phyloP scores from a whole-genome alignment of 1,140 invertebrate species.

The Orius laevigatus region DNA sequence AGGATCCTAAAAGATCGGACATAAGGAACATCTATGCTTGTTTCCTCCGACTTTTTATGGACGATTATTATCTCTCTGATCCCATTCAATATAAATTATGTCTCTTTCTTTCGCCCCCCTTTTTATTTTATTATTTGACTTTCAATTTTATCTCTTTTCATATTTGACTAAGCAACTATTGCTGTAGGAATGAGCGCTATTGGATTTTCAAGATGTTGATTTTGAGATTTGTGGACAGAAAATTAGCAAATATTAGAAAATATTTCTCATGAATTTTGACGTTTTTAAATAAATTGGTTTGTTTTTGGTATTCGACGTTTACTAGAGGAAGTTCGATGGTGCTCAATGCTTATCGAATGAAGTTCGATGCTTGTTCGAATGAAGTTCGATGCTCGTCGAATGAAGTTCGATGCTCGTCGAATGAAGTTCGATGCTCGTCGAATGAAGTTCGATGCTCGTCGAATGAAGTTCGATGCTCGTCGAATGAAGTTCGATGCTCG shows the following conservation, averaged over 20 bases:
- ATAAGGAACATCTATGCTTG: conserved; percentile 12
- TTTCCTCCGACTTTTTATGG: conserved; percentile 8
- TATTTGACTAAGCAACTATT: background rate
- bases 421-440: no score
- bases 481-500: no score
- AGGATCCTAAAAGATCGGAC: background rate
- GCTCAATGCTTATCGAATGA: no score
- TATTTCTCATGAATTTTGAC: background rate
- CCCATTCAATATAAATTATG: conserved; percentile 6
- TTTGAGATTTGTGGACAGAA: background rate
- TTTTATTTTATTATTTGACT: background rate
- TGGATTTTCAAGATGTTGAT: background rate
- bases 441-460: no score
- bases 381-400: no score
- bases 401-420: no score
- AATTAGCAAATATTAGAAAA: background rate
- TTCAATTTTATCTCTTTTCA: background rate
- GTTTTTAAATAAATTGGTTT: no score
- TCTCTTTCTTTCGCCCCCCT: background rate
- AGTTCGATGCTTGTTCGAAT: no score
- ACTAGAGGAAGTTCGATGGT: no score
- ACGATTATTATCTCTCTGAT: background rate
- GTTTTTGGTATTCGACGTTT: no score
- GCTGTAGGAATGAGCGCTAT: background rate
- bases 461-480: no score